phyloP scores from a whole-genome alignment of 2,797 vertebrate species.

The Centropyge bicolor region DNA sequence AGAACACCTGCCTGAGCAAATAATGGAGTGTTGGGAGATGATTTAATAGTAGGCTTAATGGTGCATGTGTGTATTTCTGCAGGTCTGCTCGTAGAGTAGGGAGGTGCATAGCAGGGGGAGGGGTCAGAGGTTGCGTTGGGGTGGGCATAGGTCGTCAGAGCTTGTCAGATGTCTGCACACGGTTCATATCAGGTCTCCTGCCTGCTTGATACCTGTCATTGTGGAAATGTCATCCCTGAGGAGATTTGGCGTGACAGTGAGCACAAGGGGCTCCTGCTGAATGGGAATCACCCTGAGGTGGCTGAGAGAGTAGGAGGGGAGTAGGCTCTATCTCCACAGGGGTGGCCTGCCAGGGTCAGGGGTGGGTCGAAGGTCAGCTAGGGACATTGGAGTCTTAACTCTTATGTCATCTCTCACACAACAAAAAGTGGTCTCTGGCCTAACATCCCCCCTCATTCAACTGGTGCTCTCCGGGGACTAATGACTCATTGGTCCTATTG shows the following conservation, averaged over 20 bases:
- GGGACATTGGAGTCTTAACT: constrained; percentile 71
- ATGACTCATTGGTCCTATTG: constrained; percentile 51
- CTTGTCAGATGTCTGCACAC: constrained; percentile 60
- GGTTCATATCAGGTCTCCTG: constrained; percentile 57
- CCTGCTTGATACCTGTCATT: constrained; percentile 67
- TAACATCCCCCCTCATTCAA: constrained; percentile 49
- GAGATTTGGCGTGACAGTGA: constrained; percentile 66
- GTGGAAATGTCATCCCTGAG: constrained; percentile 68
- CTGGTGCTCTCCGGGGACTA: constrained; percentile 50
- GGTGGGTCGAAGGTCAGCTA: constrained; percentile 78
- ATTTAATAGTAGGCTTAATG: not conserved
- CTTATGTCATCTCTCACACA: constrained; percentile 77
- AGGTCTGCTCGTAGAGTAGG: not conserved
- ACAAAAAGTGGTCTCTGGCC: constrained; percentile 68
- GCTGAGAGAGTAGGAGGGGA: constrained; percentile 52
- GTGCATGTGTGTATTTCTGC: constrained; percentile 2
- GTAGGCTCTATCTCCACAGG: constrained; percentile 73
- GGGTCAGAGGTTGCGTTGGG: constrained; percentile 56
- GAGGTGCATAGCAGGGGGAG: constrained; percentile 12
- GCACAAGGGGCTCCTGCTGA: constrained; percentile 65
- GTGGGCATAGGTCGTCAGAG: constrained; percentile 40
- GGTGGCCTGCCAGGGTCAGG: constrained; percentile 76
- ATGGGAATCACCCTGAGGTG: constrained; percentile 66
- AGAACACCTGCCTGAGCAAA: constrained; percentile 20
- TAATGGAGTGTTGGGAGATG: constrained; percentile 4